Evolutionary conservation across 1,140 invertebrate genomes (phyloP), one percentile per base, ranked within the genome.

Genomic region (Hypothenemus hampei): DNA sequence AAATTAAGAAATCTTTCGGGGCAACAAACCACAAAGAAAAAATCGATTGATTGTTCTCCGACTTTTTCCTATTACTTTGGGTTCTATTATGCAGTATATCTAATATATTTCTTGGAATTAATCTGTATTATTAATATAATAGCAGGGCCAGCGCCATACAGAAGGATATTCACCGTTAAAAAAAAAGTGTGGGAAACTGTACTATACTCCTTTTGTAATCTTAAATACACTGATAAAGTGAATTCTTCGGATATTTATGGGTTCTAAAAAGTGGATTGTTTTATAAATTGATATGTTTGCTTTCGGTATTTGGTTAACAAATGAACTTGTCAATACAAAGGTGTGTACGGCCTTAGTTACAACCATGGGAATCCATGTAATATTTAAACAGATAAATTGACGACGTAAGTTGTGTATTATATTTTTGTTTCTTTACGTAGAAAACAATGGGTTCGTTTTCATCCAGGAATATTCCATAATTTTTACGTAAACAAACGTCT

Each of bases 201-300:
- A 51, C 40, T 51, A n/a, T n/a, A n/a, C n/a, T n/a, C n/a, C 20
- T 23, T 40, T 51, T 41, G 48, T 51, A 51, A 40, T 29, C 37
- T 41, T 41, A 41, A 40, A 51, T 19, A 51, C 19, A 51, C 48
- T 41, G 48, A 51, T 51, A 51, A 51, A 51, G 37, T 37, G 37
- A 51, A 51, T 51, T 51, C 48, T 51, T 51, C 19, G 36, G 48
- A 41, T 51, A 23, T 39, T 51, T 51, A 40, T 41, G 36, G 24
- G 48, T 51, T 51, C 48, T 41, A 51, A 51, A 51, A 51, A 51
- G 48, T 51, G 37, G 18, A 51, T 51, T 51, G 48, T 51, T 51
- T 51, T 51, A 51, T 51, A 51, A 51, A 51, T 51, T 51, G 48
- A 51, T 51, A 39, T 51, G 48, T 51, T 51, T 51, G 37, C 48